phyloP scores from a whole-genome alignment of 2,797 vertebrate genomes.

The Capromys pilorides region DNA sequence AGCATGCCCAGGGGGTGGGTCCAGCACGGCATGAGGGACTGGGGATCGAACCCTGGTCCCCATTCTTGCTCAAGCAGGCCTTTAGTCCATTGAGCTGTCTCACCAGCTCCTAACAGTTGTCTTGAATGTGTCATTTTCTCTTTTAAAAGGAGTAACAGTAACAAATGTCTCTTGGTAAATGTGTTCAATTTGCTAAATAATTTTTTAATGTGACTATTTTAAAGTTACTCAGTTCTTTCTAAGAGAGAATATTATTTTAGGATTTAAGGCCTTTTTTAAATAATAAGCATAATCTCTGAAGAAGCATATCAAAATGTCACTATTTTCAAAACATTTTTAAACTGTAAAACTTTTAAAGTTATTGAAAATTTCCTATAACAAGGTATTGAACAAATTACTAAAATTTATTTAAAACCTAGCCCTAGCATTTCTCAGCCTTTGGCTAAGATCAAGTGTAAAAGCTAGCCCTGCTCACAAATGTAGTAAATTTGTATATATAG shows the following conservation, averaged over 20 bases:
- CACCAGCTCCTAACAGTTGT: background rate
- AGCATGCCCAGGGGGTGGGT: no score
- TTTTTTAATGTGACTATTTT: conserved; percentile 45
- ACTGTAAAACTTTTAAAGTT: conserved; percentile 25
- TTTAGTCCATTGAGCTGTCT: no score
- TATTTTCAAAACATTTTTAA: conserved; percentile 34
- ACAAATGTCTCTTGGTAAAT: conserved; percentile 10
- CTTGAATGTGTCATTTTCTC: conserved; percentile 1
- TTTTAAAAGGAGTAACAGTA: conserved; percentile 24
- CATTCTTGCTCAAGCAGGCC: no score
- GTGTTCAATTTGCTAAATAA: background rate
- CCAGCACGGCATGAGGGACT: no score
- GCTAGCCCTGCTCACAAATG: background rate
- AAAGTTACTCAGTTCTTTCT: background rate
- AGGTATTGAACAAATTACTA: background rate
- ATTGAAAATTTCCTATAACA: conserved; percentile 25
- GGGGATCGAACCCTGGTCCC: no score
- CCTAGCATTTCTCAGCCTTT: background rate
- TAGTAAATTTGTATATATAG: background rate
- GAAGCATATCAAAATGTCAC: conserved; percentile 16
- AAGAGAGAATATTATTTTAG: conserved; percentile 21
- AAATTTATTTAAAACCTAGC: conserved; percentile 27
- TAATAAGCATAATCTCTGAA: conserved; percentile 5
- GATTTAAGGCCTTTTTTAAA: conserved; percentile 34
- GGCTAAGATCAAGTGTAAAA: background rate